These are phyloP conservation scores for Psilopsiagon aurifrons DNA, from an alignment of 2,113 vertebrate genomes.

Conservation along the genomic window DNA sequence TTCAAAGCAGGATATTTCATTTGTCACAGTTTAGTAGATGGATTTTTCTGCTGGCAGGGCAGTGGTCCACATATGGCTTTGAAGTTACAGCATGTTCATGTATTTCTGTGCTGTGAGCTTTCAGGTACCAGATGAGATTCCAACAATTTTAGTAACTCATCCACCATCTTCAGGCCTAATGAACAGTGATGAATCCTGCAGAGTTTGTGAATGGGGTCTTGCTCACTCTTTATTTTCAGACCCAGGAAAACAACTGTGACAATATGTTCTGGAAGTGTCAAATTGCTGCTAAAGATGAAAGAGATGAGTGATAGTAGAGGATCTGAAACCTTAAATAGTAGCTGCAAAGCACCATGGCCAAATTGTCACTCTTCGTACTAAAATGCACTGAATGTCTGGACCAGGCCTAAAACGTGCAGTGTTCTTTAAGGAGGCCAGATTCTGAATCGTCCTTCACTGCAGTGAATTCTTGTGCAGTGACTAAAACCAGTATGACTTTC, in stretches of 20 bases:
- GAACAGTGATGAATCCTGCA: background rate
- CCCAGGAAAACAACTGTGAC: background rate
- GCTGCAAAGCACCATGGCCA: background rate
- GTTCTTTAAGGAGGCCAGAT: background rate
- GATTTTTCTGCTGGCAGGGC: background rate
- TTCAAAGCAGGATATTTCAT: slow-evolving; percentile 12
- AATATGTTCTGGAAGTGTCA: background rate
- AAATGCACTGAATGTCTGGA: background rate
- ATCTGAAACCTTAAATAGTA: background rate
- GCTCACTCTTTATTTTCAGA: slow-evolving; percentile 1
- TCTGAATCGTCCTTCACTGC: background rate
- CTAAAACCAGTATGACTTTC: background rate
- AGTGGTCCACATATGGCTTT: background rate
- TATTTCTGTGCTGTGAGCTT: background rate
- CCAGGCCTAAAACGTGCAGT: background rate
- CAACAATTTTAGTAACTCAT: slow-evolving; percentile 12
- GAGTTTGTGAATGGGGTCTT: background rate
- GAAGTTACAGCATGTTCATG: background rate
- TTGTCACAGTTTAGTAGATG: slow-evolving; percentile 3
- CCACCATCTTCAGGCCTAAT: background rate
- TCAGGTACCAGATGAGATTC: slow-evolving; percentile 6
- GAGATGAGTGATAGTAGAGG: background rate
- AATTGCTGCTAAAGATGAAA: background rate
- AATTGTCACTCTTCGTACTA: background rate
- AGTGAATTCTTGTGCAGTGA: background rate